A percentile compares a stretch with the other conserved stretches of the same genome.
Conservation (phyloP, 2,888 invertebrate species). For the Nasonovia ribisnigri region DNA sequence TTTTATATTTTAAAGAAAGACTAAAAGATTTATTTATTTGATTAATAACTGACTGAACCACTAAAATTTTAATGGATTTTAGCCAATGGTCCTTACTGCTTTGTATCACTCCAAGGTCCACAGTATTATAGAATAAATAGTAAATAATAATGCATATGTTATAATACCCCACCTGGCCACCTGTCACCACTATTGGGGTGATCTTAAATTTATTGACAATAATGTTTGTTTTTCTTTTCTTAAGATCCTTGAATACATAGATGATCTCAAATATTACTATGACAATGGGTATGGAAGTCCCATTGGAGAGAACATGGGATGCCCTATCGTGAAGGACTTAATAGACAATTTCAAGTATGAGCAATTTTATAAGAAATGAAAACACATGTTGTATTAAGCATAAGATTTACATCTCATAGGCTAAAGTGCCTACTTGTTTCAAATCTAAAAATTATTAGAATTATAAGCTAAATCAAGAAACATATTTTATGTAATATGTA, state of each 20-base stretch:
- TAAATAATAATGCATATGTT: neutral
- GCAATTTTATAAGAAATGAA: neutral
- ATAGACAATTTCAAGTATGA: constrained; percentile 77
- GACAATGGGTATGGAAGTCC: constrained; percentile 80
- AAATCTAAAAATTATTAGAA: neutral
- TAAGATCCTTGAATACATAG: constrained; percentile 79
- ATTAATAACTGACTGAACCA: neutral
- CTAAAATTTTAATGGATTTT: neutral
- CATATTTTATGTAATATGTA: neutral
- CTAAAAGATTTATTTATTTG: neutral
- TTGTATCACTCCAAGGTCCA: neutral
- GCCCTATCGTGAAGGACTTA: constrained; percentile 82
- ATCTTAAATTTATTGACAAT: neutral
- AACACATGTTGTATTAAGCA: too few relatives aligned
- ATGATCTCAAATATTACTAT: constrained; percentile 83
- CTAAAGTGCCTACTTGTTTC: neutral
- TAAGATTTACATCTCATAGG: neutral
- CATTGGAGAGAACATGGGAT: constrained; percentile 78
- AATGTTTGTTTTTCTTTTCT: neutral
- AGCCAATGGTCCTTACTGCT: neutral
- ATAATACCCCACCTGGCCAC: too few relatives aligned
- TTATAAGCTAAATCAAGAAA: neutral
- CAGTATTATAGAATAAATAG: neutral
- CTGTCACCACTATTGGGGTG: neutral
- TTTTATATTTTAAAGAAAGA: too few relatives aligned